These are phyloP conservation scores for Australoheros facetus DNA, from an alignment of 2,797 vertebrate genomes.

Conservation along the genomic window DNA sequence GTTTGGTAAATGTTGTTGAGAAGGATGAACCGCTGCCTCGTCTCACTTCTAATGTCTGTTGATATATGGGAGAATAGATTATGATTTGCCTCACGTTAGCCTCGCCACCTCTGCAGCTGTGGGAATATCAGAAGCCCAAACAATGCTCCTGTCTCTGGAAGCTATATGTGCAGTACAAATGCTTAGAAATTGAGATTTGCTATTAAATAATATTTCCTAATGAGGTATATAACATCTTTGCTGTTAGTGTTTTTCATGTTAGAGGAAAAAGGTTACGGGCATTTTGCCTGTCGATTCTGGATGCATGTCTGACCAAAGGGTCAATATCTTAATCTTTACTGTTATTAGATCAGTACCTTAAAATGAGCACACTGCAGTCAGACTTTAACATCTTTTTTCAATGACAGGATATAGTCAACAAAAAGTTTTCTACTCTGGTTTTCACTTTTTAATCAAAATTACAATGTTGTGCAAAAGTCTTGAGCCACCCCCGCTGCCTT, in stretches of 20 bases:
- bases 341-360: slow-evolving; percentile 48
- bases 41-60: slow-evolving; percentile 4
- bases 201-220: slow-evolving; percentile 49
- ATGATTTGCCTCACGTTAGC: slow-evolving; percentile 6
- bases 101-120: background rate
- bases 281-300: slow-evolving; percentile 48
- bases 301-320: slow-evolving; percentile 62
- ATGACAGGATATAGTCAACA: slow-evolving; percentile 14
- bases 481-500: background rate
- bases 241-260: slow-evolving; percentile 34
- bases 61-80: background rate
- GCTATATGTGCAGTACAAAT: background rate
- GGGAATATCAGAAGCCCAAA: slow-evolving; percentile 1
- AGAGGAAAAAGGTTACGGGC: slow-evolving; percentile 61
- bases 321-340: slow-evolving; percentile 52
- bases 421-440: background rate
- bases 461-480: background rate
- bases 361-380: slow-evolving; percentile 14
- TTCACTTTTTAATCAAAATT: too few relatives aligned
- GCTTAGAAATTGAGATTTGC: slow-evolving; percentile 9
- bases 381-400: slow-evolving; percentile 1
- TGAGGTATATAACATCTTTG: slow-evolving; percentile 29
- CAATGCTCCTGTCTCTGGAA: background rate
- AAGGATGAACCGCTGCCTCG: slow-evolving; percentile 10
- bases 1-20: slow-evolving; percentile 11